Conservation (phyloP, 2,113 vertebrate species). For the Tachysurus fulvidraco region DNA sequence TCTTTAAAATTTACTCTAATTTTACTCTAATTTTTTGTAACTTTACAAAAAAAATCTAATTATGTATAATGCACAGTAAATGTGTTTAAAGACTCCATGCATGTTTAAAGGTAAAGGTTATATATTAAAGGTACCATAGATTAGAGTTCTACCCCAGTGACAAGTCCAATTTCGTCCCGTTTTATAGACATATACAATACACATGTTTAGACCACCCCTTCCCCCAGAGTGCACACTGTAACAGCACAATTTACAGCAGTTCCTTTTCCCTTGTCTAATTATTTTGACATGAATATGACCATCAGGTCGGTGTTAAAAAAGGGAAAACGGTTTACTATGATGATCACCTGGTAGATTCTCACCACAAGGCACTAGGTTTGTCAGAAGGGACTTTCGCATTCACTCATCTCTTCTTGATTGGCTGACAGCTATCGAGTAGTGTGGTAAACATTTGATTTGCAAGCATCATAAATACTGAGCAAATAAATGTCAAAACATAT, state of each 20-base stretch:
- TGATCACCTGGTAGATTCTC: slow-evolving; percentile 9
- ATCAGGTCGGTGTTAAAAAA: slow-evolving; percentile 51
- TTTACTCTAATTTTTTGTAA: too few species aligned
- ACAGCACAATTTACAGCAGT: background rate
- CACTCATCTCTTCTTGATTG: slow-evolving; percentile 24
- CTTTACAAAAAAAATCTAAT: background rate
- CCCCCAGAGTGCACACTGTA: background rate
- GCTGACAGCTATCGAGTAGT: background rate
- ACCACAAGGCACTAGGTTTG: slow-evolving; percentile 23
- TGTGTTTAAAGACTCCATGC: background rate
- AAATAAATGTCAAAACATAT: background rate
- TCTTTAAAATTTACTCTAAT: background rate
- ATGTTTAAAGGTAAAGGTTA: background rate
- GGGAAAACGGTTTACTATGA: slow-evolving; percentile 20
- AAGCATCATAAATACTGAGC: background rate
- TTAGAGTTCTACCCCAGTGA: background rate
- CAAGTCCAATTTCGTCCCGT: background rate
- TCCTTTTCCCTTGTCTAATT: background rate
- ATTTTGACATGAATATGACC: background rate
- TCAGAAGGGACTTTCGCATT: slow-evolving; percentile 4
- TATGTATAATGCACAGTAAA: background rate
- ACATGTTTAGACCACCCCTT: background rate
- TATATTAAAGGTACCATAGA: background rate
- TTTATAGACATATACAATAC: background rate
- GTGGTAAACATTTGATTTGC: background rate